Conservation (phyloP, 2,113 vertebrate genomes). For the Scophthalmus maximus region DNA sequence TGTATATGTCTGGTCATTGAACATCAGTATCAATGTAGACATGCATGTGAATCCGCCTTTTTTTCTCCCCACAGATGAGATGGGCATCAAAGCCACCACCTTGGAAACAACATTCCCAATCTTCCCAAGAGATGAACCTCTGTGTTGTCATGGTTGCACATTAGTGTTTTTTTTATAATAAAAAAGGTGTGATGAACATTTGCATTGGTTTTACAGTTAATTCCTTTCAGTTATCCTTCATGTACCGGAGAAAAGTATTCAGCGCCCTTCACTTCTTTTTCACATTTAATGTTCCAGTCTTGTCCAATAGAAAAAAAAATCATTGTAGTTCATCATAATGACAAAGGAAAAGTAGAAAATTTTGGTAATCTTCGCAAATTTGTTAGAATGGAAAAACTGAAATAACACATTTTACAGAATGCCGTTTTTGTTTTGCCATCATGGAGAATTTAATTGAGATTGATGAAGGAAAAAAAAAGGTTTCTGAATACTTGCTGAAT, state of each 20-base stretch:
- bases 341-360: too few species aligned
- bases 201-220: not conserved
- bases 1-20: not conserved
- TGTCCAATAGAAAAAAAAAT: too few species aligned
- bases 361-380: too few species aligned
- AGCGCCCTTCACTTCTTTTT: too few species aligned
- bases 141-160: constrained; percentile 55
- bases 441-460: too few species aligned
- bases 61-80: constrained; percentile 48
- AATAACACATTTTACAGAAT: not conserved
- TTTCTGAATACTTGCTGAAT: too few species aligned
- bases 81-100: constrained; percentile 29
- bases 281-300: not conserved
- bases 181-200: constrained; percentile 60
- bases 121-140: constrained; percentile 39
- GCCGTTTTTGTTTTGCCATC: too few species aligned
- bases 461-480: too few species aligned
- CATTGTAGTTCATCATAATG: too few species aligned
- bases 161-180: constrained; percentile 62
- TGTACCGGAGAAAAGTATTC: too few species aligned
- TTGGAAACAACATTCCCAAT: constrained; percentile 54
- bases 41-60: not conserved
- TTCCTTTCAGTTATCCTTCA: not conserved
- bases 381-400: too few species aligned
- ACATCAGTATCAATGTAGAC: not conserved